phyloP scores from a whole-genome alignment of 30 jellyfish, hydroid and myxozoan genomes.

The Turritopsis dohrnii region DNA sequence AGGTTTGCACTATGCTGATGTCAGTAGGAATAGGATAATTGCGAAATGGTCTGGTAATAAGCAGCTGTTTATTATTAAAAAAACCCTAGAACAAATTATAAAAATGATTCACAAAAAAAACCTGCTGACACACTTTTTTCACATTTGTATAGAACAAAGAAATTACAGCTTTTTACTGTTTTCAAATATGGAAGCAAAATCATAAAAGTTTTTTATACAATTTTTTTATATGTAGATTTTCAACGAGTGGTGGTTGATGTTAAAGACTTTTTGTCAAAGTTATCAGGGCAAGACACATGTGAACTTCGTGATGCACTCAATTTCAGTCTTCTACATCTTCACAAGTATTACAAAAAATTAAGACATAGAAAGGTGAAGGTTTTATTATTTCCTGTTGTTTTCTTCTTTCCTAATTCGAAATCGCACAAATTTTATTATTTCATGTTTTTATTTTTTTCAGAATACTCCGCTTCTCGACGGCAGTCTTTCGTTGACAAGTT shows the following conservation, averaged over 20 bases:
- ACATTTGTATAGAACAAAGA: too few relatives aligned
- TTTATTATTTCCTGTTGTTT: too few relatives aligned
- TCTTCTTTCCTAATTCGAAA: too few relatives aligned
- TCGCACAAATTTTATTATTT: not conserved
- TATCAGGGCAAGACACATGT: conserved; percentile 69
- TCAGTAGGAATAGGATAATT: too few relatives aligned
- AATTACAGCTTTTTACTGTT: too few relatives aligned
- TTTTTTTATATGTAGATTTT: conserved; percentile 42
- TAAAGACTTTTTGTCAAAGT: conserved; percentile 57
- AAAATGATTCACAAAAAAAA: too few relatives aligned
- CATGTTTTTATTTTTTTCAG: not conserved
- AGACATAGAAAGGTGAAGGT: conserved; percentile 12
- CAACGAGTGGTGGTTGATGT: conserved; percentile 58
- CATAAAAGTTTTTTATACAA: not conserved
- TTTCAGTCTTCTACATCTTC: conserved; percentile 66
- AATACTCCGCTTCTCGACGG: conserved; percentile 35
- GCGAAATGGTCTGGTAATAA: too few relatives aligned
- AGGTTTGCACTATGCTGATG: too few relatives aligned
- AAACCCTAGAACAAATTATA: too few relatives aligned
- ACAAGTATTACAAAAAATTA: conserved; percentile 57
- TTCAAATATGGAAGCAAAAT: too few relatives aligned
- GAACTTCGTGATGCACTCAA: conserved; percentile 83
- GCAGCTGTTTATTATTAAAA: too few relatives aligned
- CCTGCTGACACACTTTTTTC: too few relatives aligned
- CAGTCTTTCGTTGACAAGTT: conserved; percentile 49